A percentile compares a stretch with the other conserved stretches of the same genome.
These are phyloP conservation scores for Drosophila persimilis DNA, from an alignment of 1,140 invertebrate genomes.

Conservation along the genomic window DNA sequence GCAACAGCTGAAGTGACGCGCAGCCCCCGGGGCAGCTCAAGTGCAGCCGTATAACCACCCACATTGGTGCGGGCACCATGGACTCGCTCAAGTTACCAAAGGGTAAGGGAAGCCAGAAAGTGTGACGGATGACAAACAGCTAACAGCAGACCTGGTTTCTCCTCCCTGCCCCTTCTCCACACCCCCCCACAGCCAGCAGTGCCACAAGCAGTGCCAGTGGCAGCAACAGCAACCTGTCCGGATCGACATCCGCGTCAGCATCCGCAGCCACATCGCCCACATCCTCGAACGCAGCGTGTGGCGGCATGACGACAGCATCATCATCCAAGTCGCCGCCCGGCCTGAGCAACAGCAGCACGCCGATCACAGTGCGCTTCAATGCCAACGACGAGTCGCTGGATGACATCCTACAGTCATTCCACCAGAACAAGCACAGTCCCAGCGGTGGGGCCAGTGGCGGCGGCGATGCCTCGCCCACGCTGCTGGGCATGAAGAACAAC, in stretches of 20 bases:
- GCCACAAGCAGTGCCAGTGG: slow-evolving; percentile 65
- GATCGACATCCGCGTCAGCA: slow-evolving; percentile 54
- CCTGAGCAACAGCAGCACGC: slow-evolving; percentile 59
- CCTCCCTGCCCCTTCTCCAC: neutral
- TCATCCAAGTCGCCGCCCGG: slow-evolving; percentile 61
- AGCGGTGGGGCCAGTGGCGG: slow-evolving; percentile 55
- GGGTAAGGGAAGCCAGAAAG: slow-evolving; percentile 40
- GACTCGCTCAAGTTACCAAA: slow-evolving; percentile 80
- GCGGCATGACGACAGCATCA: slow-evolving; percentile 9
- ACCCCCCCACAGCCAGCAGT: slow-evolving; percentile 40
- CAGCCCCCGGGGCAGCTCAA: slow-evolving; percentile 53
- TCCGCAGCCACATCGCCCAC: slow-evolving; percentile 64
- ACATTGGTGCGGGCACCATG: slow-evolving; percentile 63
- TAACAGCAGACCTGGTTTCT: neutral
- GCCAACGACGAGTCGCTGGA: slow-evolving; percentile 81
- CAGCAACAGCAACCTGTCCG: slow-evolving; percentile 69
- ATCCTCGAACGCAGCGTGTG: slow-evolving; percentile 43
- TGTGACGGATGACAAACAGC: neutral
- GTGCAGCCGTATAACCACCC: slow-evolving; percentile 67
- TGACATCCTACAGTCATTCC: slow-evolving; percentile 78
- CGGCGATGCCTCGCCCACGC: slow-evolving; percentile 61
- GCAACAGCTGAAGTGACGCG: slow-evolving; percentile 53
- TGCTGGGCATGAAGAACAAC: slow-evolving; percentile 68
- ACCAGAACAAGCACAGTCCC: slow-evolving; percentile 66
- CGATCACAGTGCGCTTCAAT: slow-evolving; percentile 79